These are phyloP conservation scores for Scomber scombrus DNA, from an alignment of 2,113 vertebrate genomes.

Conservation along the genomic window DNA sequence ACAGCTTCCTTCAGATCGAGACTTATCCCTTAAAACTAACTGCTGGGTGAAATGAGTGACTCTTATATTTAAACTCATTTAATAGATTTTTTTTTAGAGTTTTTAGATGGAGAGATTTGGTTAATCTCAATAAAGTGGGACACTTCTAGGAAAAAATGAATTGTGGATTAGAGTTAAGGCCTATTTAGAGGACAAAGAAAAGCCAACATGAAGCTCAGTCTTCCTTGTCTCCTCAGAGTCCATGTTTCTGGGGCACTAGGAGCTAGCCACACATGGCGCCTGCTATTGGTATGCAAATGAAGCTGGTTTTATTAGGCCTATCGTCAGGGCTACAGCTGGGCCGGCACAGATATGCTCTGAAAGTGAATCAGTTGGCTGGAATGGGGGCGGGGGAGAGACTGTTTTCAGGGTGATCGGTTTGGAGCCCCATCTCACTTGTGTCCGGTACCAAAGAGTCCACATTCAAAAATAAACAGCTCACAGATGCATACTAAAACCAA, in stretches of 20 bases:
- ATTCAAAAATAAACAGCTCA: slow-evolving; percentile 48
- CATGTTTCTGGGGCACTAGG: slow-evolving; percentile 71
- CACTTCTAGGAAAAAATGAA: slow-evolving; percentile 57
- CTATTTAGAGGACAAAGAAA: slow-evolving; percentile 73
- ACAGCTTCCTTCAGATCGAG: slow-evolving; percentile 28
- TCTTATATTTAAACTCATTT: neutral
- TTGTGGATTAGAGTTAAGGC: slow-evolving; percentile 69
- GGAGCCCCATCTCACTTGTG: slow-evolving; percentile 56
- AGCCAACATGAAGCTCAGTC: slow-evolving; percentile 63
- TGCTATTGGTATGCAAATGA: slow-evolving; percentile 86
- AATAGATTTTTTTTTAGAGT: neutral
- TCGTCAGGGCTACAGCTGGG: slow-evolving; percentile 88
- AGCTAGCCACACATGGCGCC: slow-evolving; percentile 83
- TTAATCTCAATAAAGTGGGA: slow-evolving; percentile 61
- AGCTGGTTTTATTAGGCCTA: slow-evolving; percentile 82
- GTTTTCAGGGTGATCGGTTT: slow-evolving; percentile 54
- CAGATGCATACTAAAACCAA: neutral
- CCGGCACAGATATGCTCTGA: slow-evolving; percentile 83
- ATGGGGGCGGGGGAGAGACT: slow-evolving; percentile 60
- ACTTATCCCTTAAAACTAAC: slow-evolving; percentile 43
- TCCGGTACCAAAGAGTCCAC: slow-evolving; percentile 43
- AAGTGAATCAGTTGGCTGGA: slow-evolving; percentile 79
- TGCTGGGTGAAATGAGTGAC: neutral
- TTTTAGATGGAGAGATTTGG: slow-evolving; percentile 39
- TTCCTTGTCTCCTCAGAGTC: slow-evolving; percentile 68